Evolutionary conservation across 2,888 invertebrate genomes (phyloP).

Genomic region (Sialis lutaria): DNA sequence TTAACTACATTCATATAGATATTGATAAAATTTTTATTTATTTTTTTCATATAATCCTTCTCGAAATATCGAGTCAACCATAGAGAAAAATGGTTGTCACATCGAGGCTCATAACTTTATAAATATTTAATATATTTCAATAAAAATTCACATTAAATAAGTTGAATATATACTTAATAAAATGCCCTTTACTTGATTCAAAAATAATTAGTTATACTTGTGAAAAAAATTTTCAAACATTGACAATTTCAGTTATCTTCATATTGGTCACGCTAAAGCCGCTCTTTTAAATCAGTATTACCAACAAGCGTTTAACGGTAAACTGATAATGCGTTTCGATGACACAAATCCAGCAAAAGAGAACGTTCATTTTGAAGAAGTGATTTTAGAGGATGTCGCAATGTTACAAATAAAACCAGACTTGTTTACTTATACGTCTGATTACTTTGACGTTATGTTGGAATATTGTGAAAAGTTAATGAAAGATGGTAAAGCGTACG

Average conservation of each 20-base stretch:
- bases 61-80: no score
- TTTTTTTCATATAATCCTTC: no score
- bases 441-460: slow-evolving; percentile 88
- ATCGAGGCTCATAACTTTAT: no score
- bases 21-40: no score
- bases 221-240: no score
- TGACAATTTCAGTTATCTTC: slow-evolving; percentile 60
- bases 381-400: slow-evolving; percentile 84
- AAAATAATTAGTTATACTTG: no score
- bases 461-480: slow-evolving; percentile 76
- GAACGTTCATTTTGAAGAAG: slow-evolving; percentile 91
- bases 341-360: slow-evolving; percentile 99
- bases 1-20: no score
- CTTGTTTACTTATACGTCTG: slow-evolving; percentile 84
- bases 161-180: no score
- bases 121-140: no score
- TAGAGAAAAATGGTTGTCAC: no score
- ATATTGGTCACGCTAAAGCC: slow-evolving; percentile 98
- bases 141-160: no score
- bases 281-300: slow-evolving; percentile 97
- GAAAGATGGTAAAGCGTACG: slow-evolving; percentile 81
- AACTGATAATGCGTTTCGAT: slow-evolving; percentile 95
- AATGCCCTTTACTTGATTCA: no score
- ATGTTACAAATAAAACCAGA: slow-evolving; percentile 87
- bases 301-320: slow-evolving; percentile 79